Conservation (phyloP, 2,113 vertebrate species). For the Phalacrocorax brasilianus region DNA sequence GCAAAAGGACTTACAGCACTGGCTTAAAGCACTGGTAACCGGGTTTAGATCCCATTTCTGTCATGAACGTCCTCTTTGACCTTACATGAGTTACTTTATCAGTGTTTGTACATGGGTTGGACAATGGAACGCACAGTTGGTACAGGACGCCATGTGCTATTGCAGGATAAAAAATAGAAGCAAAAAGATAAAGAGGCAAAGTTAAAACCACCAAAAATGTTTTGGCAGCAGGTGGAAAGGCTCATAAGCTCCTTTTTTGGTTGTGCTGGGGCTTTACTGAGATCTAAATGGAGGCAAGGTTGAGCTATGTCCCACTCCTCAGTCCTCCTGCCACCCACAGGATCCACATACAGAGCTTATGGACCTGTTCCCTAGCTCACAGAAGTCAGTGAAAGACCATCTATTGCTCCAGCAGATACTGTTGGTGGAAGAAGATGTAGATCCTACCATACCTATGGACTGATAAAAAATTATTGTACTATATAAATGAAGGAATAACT, state of each 20-base stretch:
- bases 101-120: background rate
- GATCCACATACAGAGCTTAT: background rate
- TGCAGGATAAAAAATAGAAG: background rate
- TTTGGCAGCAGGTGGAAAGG: background rate
- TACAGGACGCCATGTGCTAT: background rate
- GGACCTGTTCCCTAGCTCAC: background rate
- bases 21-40: background rate
- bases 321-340: background rate
- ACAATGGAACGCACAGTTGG: background rate
- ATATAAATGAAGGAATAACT: background rate
- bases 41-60: background rate
- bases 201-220: background rate
- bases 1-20: background rate
- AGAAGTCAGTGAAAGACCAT: background rate
- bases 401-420: background rate
- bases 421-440: background rate
- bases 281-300: background rate
- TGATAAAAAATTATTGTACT: background rate
- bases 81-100: constrained; percentile 11
- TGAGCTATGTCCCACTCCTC: background rate
- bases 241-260: background rate
- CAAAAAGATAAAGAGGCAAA: background rate
- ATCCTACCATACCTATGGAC: background rate
- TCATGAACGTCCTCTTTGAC: constrained; percentile 9
- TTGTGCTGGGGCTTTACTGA: background rate